Conservation (phyloP, 2,113 vertebrate genomes). For the Mellivora capensis region DNA sequence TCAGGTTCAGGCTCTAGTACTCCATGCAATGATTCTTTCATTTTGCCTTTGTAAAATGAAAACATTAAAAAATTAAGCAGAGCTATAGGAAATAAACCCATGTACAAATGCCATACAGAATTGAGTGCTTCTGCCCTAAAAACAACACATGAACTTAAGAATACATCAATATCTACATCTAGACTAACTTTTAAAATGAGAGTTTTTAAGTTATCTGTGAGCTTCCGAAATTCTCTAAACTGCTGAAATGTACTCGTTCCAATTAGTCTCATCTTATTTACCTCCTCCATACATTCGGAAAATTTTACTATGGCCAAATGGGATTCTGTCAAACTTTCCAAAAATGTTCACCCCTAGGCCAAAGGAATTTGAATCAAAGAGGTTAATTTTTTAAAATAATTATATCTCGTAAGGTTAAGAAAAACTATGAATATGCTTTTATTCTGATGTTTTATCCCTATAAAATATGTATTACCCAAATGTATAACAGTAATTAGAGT, state of each 20-base stretch:
- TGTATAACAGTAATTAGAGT: neutral
- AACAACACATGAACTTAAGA: neutral
- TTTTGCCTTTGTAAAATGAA: neutral
- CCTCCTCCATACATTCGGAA: neutral
- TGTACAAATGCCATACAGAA: neutral
- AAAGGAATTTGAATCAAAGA: slow-evolving; percentile 41
- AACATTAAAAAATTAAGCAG: neutral
- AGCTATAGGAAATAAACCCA: neutral
- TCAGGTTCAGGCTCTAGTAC: neutral
- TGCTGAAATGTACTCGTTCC: neutral
- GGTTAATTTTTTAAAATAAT: slow-evolving; percentile 41
- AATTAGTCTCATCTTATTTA: neutral
- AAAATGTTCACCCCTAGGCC: slow-evolving; percentile 17
- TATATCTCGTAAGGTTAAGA: slow-evolving; percentile 14
- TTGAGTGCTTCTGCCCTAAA: neutral
- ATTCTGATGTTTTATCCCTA: slow-evolving; percentile 5
- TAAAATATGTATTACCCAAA: neutral
- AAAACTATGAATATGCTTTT: neutral
- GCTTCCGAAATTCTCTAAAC: neutral
- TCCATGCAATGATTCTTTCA: neutral
- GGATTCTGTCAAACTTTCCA: slow-evolving; percentile 43
- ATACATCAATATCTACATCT: neutral
- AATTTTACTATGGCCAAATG: slow-evolving; percentile 33
- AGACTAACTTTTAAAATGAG: slow-evolving; percentile 7
- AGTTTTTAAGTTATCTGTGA: neutral